Conservation (phyloP, 2,888 invertebrate genomes). For the Leucoptera coffeella region DNA sequence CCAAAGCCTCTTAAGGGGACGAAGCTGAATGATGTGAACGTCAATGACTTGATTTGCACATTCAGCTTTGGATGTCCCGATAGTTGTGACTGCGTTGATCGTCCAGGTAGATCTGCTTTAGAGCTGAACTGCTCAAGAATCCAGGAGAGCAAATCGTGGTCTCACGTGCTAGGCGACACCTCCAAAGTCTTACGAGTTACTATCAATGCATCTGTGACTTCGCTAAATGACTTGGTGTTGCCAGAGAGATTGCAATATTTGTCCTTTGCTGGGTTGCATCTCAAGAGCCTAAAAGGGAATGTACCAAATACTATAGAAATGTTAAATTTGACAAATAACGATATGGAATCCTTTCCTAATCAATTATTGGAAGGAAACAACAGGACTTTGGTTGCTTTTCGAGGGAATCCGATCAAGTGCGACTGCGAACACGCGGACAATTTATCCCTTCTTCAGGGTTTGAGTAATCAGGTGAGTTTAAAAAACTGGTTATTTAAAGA, state of each 20-base stretch:
- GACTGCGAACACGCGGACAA: slow-evolving; percentile 3
- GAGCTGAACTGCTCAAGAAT: neutral
- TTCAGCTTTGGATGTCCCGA: neutral
- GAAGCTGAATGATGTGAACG: neutral
- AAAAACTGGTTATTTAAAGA: too few species aligned
- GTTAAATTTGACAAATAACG: slow-evolving; percentile 3
- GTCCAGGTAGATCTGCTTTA: neutral
- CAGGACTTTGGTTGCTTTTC: neutral
- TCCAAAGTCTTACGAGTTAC: slow-evolving; percentile 1
- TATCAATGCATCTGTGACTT: neutral
- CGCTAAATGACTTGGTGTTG: neutral
- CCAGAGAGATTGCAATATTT: neutral
- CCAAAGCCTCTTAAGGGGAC: slow-evolving; percentile 1
- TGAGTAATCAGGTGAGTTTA: neutral
- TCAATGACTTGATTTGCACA: neutral
- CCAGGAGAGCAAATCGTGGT: neutral
- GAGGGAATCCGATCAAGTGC: slow-evolving; percentile 1
- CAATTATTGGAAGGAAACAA: neutral
- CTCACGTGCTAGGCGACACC: neutral
- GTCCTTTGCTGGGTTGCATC: neutral
- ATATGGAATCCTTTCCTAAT: neutral
- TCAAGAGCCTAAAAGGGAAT: neutral
- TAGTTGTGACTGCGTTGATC: slow-evolving; percentile 1
- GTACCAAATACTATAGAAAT: neutral
- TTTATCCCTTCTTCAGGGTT: neutral